Base-by-base conservation (phyloP, 2,888 invertebrate species). In the Ichneumoninae sp. region DNA sequence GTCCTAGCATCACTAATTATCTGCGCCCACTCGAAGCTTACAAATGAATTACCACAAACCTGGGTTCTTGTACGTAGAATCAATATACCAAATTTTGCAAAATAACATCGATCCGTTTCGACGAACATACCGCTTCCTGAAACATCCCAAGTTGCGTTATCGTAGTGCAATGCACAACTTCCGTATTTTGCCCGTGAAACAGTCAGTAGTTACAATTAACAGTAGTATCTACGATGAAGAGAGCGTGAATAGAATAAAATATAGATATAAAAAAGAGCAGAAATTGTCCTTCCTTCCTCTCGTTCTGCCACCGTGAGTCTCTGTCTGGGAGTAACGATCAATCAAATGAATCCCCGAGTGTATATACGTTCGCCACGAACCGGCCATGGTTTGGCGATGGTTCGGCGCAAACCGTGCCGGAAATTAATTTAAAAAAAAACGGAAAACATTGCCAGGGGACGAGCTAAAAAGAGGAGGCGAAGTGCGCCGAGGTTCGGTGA, bases 331-430 rank as follows among this genome's bases (percentile, higher is more conserved):
- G 52, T 52, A 66, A 76, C 66, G 66, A 66, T 76, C 66, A 4
- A 66, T 76, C 76, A 76, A 66, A 66, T 26, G 66, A 65, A 65
- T 30, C 36, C 22, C 54, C 76, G 1, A 8, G 22, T n/a, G 66
- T 65, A 33, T 60, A 30, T 62, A 50, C 50, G 8, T 54, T 71
- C 10, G 8, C 44, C 57, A 7, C n/a, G 26, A 36, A 52, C 44
- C 33, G 54, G 70, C 22, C 70, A 75, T 26, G 40, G 81, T 65
- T 75, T 52, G 50, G 65, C 75, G 10, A 54, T 66, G 13, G 68
- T 1, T 65, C 47, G 60, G 26, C 68, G 13, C 57, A 50, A 62
- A 33, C n/a, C 50, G 33, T 47, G 47, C 22, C 62, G 70, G 62
- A 69, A 62, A 60, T 68, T 22, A 10, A 69, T 36, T 36, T 33